Conservation (phyloP, 2,888 invertebrate genomes). For the Habrosyne pyritoides region DNA sequence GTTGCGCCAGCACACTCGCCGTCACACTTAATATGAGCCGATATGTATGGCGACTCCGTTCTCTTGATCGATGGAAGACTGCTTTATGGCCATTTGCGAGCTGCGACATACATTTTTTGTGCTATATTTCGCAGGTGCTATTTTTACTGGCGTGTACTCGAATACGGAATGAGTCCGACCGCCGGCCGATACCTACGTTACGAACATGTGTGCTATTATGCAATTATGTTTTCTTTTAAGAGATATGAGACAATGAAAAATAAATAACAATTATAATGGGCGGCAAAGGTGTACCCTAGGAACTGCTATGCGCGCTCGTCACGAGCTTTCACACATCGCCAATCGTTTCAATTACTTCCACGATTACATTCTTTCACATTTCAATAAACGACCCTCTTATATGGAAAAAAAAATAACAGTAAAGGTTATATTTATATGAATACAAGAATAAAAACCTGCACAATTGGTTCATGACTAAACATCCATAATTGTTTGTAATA, state of each 20-base stretch:
- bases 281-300: background rate
- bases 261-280: background rate
- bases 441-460: background rate
- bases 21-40: conserved; percentile 28
- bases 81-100: conserved; percentile 40
- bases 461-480: background rate
- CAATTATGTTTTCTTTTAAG: background rate
- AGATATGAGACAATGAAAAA: background rate
- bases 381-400: background rate
- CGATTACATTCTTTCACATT: background rate
- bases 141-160: conserved; percentile 25
- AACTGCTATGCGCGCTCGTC: background rate
- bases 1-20: conserved; percentile 22
- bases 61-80: conserved; percentile 35
- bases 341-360: background rate
- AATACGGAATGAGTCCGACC: conserved; percentile 10
- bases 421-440: background rate
- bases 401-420: background rate
- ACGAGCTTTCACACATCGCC: background rate
- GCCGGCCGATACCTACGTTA: background rate
- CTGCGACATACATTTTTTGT: conserved; percentile 44
- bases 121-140: conserved; percentile 43
- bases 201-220: conserved; percentile 5
- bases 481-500: background rate
- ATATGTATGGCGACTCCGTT: conserved; percentile 45